A percentile compares a stretch with the other conserved stretches of the same genome.
Evolutionary conservation across 2,797 vertebrate species (phyloP).

Genomic region (Sarcoramphus papa): DNA sequence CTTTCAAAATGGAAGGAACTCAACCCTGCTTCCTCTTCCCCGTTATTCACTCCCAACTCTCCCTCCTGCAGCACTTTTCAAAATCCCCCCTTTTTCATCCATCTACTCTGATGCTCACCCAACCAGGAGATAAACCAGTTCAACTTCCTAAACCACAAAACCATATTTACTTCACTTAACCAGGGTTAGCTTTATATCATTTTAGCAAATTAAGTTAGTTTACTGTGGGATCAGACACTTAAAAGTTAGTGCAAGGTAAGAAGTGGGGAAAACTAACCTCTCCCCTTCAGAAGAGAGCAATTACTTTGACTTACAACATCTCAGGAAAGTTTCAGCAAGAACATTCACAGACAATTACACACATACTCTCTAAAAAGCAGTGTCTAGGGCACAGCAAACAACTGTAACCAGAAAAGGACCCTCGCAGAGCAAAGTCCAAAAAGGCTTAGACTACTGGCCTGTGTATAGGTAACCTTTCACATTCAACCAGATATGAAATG

Average conservation of each 20-base stretch:
- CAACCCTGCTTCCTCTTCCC: conserved; percentile 23
- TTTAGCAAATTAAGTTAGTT: not conserved
- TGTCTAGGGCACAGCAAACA: not conserved
- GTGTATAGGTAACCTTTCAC: not conserved
- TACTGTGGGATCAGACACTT: not conserved
- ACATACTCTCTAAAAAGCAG: not conserved
- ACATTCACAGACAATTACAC: not conserved
- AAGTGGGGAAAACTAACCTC: not conserved
- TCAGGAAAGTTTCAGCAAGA: not conserved
- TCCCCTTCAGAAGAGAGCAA: not conserved
- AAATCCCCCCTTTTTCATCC: not conserved
- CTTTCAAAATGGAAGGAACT: conserved; percentile 59
- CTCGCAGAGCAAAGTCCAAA: not conserved
- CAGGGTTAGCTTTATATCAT: not conserved
- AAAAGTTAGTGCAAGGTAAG: not conserved
- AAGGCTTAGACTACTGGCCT: not conserved
- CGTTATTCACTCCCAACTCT: not conserved
- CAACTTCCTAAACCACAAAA: not conserved
- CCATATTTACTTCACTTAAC: not conserved
- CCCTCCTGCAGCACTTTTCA: not conserved
- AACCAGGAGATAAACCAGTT: not conserved
- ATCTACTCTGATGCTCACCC: not conserved
- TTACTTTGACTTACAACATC: not conserved
- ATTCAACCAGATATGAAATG: not conserved
- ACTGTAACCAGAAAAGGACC: not conserved